Evolutionary conservation across 2,113 vertebrate species (phyloP), one percentile per base, ranked within the genome.

Genomic region (Rhinopomastus cyanomelas): DNA sequence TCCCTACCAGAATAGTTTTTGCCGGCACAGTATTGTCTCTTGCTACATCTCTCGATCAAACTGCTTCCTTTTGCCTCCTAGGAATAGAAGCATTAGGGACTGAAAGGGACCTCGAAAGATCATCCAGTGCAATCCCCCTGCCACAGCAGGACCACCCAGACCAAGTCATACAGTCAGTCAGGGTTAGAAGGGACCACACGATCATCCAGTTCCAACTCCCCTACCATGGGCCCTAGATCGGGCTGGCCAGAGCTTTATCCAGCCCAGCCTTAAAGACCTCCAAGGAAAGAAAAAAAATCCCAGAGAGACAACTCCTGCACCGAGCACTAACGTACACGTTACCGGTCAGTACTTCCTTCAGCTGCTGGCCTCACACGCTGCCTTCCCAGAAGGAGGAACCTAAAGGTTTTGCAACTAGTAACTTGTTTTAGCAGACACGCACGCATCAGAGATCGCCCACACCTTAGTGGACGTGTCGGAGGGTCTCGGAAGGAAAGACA

Each of bases 371-470:
- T 92, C 89, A 59, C 78, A 81, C 81, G 69, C 91, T 94, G 89
- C 87, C 87, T 95, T 95, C 85, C 91, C 87, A 92, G 87, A 95
- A 94, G 74, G 87, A 93, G 93, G 62, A 95, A 95, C 56, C 89
- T 81, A 66, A 75, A 82, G 79, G 74, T 75, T 93, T 81, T 95
- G 95, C 44, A 81, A 89, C 87, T 92, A 95, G 67, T 92, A 87
- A 94, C 67, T 85, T 64, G 71, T 82, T 92, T 92, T 91, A 92
- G 85, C 51, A 95, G 92, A 76, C 71, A 92, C 49, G 71, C 37
- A 89, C 62, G 76, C 59, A 79, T 72, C 85, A 89, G 56, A 92
- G 71, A 87, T 44, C 85, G 67, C 51, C 87, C 79, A 92, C 0
- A 1, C 78, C 65, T 15, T 90, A 84, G 55, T 82, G 72, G 69